These are phyloP conservation scores for Conus betulinus DNA, from an alignment of 1,140 invertebrate genomes.

Conservation along the genomic window DNA sequence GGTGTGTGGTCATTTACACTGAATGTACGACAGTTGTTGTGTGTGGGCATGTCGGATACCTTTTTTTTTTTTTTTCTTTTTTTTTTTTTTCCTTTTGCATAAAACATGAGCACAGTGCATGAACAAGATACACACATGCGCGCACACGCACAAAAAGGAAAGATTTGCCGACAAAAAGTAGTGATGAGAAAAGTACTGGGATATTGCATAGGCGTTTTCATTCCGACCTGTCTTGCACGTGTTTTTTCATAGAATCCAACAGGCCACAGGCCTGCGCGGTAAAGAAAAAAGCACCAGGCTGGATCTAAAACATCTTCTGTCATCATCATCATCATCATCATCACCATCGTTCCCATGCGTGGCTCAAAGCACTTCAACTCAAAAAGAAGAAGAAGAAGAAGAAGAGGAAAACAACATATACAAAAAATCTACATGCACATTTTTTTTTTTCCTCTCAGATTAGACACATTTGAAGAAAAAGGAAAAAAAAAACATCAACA, in stretches of 20 bases:
- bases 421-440: slow-evolving; percentile 4
- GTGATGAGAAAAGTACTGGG: background rate
- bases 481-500: too few relatives aligned
- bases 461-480: background rate
- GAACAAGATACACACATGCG: background rate
- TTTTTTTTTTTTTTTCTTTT: background rate
- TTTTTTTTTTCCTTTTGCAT: background rate
- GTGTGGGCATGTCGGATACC: too few relatives aligned
- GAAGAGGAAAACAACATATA: background rate
- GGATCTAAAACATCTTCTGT: background rate
- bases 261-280: background rate
- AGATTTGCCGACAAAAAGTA: background rate
- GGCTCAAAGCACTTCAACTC: slow-evolving; percentile 4
- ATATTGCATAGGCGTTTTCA: slow-evolving; percentile 21
- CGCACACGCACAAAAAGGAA: background rate
- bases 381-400: background rate
- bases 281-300: slow-evolving; percentile 12
- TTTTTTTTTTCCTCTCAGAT: background rate
- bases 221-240: slow-evolving; percentile 1
- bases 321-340: background rate
- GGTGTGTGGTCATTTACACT: too few relatives aligned
- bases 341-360: background rate
- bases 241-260: background rate
- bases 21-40: too few relatives aligned
- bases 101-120: background rate